These are phyloP conservation scores for Tetanocera ferruginea DNA, from an alignment of 2,888 invertebrate genomes.

Conservation along the genomic window DNA sequence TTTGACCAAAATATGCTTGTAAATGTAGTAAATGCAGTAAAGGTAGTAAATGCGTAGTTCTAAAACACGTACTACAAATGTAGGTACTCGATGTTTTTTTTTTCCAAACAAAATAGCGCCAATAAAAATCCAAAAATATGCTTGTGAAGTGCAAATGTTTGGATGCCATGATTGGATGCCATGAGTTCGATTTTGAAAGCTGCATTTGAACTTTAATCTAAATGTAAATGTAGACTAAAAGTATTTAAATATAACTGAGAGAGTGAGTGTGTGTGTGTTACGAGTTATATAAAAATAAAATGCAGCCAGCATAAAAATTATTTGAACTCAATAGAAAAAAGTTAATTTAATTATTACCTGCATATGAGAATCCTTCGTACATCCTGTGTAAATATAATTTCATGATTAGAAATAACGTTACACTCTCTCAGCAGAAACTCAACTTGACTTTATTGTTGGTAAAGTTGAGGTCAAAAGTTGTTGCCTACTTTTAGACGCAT, in stretches of 20 bases:
- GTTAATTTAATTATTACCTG: neutral
- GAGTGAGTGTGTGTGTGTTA: neutral
- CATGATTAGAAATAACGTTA: neutral
- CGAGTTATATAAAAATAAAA: no score
- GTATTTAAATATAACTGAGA: neutral
- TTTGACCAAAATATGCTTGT: neutral
- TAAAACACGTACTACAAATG: no score
- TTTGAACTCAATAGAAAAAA: neutral
- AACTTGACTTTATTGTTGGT: neutral
- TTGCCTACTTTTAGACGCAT: neutral
- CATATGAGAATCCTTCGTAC: neutral
- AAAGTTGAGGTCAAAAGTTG: neutral
- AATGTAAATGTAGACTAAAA: conserved; percentile 7
- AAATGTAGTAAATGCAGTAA: neutral
- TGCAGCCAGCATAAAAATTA: neutral
- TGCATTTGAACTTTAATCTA: conserved; percentile 28
- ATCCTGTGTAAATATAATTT: neutral
- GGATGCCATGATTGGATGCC: neutral
- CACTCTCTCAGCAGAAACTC: no score
- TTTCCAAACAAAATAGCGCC: neutral
- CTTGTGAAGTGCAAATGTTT: neutral
- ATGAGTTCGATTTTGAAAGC: conserved; percentile 15
- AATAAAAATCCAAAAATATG: neutral
- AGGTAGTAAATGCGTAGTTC: neutral
- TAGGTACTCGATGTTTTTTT: neutral